Evolutionary conservation across 2,113 vertebrate species (phyloP).

Genomic region (Larimichthys crocea): DNA sequence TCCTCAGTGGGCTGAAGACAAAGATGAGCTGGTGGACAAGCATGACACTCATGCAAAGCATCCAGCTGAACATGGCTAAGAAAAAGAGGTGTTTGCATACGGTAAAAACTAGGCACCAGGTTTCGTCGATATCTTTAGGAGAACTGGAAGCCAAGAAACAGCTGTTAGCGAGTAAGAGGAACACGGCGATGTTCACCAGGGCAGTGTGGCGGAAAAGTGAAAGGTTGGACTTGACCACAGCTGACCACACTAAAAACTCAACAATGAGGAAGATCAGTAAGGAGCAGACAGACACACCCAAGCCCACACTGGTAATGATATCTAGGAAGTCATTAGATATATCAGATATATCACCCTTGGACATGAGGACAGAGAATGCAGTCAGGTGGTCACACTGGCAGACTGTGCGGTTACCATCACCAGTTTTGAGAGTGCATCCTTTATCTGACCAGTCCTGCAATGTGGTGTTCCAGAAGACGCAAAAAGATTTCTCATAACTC

Average conservation of each 20-base stretch:
- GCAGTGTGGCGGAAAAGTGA: constrained; percentile 93
- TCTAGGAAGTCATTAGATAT: constrained; percentile 32
- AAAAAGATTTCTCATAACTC: neutral
- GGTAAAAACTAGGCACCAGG: constrained; percentile 81
- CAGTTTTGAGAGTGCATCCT: constrained; percentile 55
- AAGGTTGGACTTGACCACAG: constrained; percentile 90
- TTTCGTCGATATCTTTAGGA: neutral
- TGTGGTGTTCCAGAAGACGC: constrained; percentile 89
- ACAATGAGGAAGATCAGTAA: constrained; percentile 87
- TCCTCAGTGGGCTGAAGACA: constrained; percentile 90
- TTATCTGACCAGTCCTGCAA: constrained; percentile 5
- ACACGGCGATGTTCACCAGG: constrained; percentile 90
- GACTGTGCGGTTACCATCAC: neutral
- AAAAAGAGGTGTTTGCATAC: constrained; percentile 91
- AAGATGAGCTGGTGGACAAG: constrained; percentile 95
- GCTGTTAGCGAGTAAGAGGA: constrained; percentile 86
- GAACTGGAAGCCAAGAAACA: constrained; percentile 84
- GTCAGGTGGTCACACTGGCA: constrained; percentile 92
- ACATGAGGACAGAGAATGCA: constrained; percentile 92
- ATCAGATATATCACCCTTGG: constrained; percentile 51
- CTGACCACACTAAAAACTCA: constrained; percentile 92
- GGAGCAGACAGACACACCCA: constrained; percentile 89
- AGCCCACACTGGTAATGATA: constrained; percentile 85
- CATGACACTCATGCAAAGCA: constrained; percentile 92
- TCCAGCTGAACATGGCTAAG: constrained; percentile 95